Evolutionary conservation across 2,888 invertebrate genomes (phyloP), one percentile per base, ranked within the genome.

Genomic region (Drosophila dives): DNA sequence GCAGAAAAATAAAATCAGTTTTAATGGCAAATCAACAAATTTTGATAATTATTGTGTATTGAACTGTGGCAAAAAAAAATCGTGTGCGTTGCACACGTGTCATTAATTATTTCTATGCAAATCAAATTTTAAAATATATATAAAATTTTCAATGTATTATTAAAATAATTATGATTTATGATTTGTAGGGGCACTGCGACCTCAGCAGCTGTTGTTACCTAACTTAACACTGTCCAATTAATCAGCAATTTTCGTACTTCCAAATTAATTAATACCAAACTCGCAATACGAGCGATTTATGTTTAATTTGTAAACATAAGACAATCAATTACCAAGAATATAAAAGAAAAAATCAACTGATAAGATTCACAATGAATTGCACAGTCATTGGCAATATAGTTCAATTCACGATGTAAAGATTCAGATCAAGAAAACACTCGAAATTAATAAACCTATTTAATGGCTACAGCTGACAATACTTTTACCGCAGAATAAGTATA

Each of bases 401-500:
- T 26, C 17, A n/a, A 32, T 50, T 50, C n/a, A 17, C 6, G 50
- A 29, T 29, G 53, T 12, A 36, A 36, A 54, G 15, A 36, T 54
- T 5, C 26, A 29, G 26, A n/a, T 50, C 6, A 50, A 8, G 20
- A 20, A 63, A 29, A 34, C 45, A 11, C 29, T 17, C n/a, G 29
- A 20, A 12, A n/a, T 40, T 50, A 40, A 45, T 51, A 55, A 34
- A 36, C 40, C 5, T n/a, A 26, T 32, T 51, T 29, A 40, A 64
- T 36, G 8, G 29, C 10, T 10, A 15, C 76, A 64, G 58, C 61
- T 72, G 77, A 33, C 40, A 53, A 64, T 77, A 61, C 67, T 67
- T 58, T 63, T 10, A 3, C 8, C 54, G 54, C 26, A 15, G 29
- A 29, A 34, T 29, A 38, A 33, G 36, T 50, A 48, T 34, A 33